Base-by-base conservation (phyloP, 2,797 vertebrate species). In the Scolopax rusticola region DNA sequence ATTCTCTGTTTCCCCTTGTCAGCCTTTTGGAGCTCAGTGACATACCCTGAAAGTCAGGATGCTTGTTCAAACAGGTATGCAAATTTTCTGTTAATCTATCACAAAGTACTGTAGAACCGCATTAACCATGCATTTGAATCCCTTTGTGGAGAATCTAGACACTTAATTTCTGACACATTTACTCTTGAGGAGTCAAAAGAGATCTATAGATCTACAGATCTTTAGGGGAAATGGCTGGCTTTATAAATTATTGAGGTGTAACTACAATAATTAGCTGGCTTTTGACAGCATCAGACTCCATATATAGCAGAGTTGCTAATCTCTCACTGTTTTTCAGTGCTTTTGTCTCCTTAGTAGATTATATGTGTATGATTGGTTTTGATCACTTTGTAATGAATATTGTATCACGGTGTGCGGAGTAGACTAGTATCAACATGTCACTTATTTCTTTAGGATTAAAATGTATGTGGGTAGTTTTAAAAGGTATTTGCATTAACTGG, bases 301-400 rank as follows among this genome's bases (percentile, higher is more conserved):
- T 51, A 85, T 65, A 85, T 69, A 93, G 82, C 57, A 92, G n/a
- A 74, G 23, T 17, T 90, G 28, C 87, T 92, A 78, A 54, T 63
- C 19, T 53, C 50, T 64, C 65, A 69, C 41, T 85, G 41, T 25
- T 83, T 92, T 84, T 45, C 63, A 64, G n/a, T 43, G 50, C 56
- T 93, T 94, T 95, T 95, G 84, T 95, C 77, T 80, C 32, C 41
- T 61, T 65, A 54, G 65, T 68, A 78, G 68, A 93, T 90, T 91
- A 40, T 79, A 90, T 68, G 38, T 90, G 7, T 89, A 40, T 85
- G 81, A 83, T 57, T 74, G 53, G 65, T 81, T 95, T 95, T 97
- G 95, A 97, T 96, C 92, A 89, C 59, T 82, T 87, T 80, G 50
- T 64, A 84, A 95, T 89, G 43, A 95, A 95, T 94, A 93, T 89